Evolutionary conservation across 1,140 invertebrate genomes (phyloP).

Genomic region (Melitaea cinxia): DNA sequence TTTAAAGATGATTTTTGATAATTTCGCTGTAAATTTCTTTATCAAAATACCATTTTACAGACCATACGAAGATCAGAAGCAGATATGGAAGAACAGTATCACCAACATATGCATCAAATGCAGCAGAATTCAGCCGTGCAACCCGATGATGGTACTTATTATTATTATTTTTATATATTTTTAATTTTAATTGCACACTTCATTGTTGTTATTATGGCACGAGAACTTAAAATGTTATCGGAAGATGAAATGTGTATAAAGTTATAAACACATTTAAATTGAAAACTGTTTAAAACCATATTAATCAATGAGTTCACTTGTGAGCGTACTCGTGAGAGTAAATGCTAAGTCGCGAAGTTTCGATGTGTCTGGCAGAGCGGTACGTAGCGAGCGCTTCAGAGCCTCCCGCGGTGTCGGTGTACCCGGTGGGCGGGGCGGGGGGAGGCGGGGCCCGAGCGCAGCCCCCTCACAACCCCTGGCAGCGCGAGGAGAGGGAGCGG

Average conservation of each 20-base stretch:
- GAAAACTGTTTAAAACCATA: no score
- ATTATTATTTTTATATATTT: not conserved
- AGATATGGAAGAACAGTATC: conserved; percentile 55
- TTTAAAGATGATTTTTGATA: no score
- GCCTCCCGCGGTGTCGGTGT: conserved; percentile 88
- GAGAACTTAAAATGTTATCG: no score
- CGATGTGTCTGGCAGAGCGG: conserved; percentile 50
- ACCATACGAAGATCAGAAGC: conserved; percentile 52
- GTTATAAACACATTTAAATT: no score
- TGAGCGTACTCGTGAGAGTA: no score
- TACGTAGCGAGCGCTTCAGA: conserved; percentile 88
- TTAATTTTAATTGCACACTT: not conserved
- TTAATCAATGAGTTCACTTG: no score
- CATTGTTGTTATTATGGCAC: no score
- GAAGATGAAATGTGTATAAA: no score
- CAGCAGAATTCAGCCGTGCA: conserved; percentile 41
- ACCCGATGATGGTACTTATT: conserved; percentile 64
- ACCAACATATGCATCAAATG: conserved; percentile 38
- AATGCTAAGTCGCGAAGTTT: no score
- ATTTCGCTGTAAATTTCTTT: no score
- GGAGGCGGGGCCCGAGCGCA: conserved; percentile 59
- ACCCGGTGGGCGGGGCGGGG: conserved; percentile 75
- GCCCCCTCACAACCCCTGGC: conserved; percentile 90
- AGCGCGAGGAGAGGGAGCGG: conserved; percentile 93
- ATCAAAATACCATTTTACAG: conserved; percentile 33